Percentiles rank a stretch among this genome's conserved stretches.
Conservation (phyloP, 1,140 invertebrate species). For the Cotesia typhae region DNA sequence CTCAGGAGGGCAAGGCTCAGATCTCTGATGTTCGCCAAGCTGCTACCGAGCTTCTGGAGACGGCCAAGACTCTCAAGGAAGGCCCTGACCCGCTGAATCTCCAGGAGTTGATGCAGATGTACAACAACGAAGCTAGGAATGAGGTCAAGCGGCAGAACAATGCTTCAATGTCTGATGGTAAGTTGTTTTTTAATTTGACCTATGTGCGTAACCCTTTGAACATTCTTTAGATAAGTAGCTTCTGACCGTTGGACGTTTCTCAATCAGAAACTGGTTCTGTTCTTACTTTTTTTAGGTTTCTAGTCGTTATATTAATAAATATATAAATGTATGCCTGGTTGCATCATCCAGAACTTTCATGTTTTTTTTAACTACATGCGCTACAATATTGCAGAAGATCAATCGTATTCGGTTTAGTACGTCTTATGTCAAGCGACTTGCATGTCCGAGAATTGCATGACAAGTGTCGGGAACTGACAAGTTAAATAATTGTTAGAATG, state of each 20-base stretch:
- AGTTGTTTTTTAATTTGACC: conserved; percentile 48
- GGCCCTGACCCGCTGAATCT: conserved; percentile 62
- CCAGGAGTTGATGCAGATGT: conserved; percentile 59
- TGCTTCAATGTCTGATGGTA: conserved; percentile 37
- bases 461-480: conserved; percentile 22
- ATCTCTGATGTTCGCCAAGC: conserved; percentile 54
- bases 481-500: background rate
- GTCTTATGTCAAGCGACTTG: conserved; percentile 13
- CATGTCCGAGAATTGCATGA: conserved; percentile 29
- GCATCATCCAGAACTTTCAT: too few species aligned
- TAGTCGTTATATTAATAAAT: too few species aligned
- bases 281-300: too few species aligned
- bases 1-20: conserved; percentile 60
- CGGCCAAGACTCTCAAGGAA: conserved; percentile 52
- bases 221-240: conserved; percentile 46
- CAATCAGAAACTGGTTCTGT: too few species aligned
- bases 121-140: conserved; percentile 58
- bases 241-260: too few species aligned
- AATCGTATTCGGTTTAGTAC: background rate
- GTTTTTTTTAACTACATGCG: background rate
- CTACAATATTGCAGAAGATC: background rate
- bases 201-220: too few species aligned
- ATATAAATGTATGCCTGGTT: too few species aligned
- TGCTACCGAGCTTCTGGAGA: conserved; percentile 55
- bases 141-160: conserved; percentile 62